A percentile compares a stretch with the other conserved stretches of the same genome.
Evolutionary conservation across 2,797 vertebrate genomes (phyloP).

Genomic region (Helicolenus hilgendorfi): DNA sequence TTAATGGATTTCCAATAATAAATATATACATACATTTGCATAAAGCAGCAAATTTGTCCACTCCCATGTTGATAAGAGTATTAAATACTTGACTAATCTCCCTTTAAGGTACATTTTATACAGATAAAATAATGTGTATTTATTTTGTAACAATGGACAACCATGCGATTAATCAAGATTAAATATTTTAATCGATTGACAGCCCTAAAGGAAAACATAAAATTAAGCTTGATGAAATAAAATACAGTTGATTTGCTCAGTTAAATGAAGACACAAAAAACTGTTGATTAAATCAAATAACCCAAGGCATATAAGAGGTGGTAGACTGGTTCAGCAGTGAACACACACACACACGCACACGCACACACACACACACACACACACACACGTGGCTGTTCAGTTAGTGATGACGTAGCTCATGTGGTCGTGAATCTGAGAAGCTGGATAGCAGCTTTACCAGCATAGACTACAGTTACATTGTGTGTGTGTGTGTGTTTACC

Average conservation of each 20-base stretch:
- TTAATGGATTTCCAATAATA: too few species aligned
- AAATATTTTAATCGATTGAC: too few species aligned
- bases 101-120: too few species aligned
- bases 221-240: neutral
- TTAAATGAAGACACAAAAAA: neutral
- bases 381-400: neutral
- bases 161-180: too few species aligned
- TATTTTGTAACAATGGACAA: too few species aligned
- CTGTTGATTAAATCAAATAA: neutral
- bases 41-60: too few species aligned
- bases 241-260: neutral
- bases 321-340: neutral
- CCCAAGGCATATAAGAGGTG: neutral
- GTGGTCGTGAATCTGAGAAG: neutral
- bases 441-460: neutral
- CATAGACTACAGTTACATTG: too few species aligned
- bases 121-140: too few species aligned
- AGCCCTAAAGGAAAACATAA: too few species aligned
- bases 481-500: conserved; percentile 81
- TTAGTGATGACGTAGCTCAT: neutral
- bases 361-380: neutral
- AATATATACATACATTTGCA: too few species aligned
- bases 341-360: neutral
- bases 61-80: too few species aligned
- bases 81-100: too few species aligned